phyloP scores from a whole-genome alignment of 37 sponge, comb jelly and placozoan species.

The Tethya wilhelma region DNA sequence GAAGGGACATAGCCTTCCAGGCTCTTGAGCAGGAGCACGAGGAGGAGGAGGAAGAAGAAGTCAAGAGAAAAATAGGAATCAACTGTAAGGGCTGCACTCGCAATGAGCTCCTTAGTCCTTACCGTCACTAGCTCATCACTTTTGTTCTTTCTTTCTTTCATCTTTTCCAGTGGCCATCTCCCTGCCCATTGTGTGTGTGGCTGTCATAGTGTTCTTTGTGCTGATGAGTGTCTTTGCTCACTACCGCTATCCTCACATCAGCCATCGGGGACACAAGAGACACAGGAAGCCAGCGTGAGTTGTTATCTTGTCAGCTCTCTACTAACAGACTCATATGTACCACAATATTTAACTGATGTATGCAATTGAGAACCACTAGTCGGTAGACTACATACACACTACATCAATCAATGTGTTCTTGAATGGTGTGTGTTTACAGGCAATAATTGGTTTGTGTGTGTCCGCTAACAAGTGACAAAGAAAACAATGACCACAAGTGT shows the following conservation, averaged over 20 bases:
- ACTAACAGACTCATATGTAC: too few species aligned
- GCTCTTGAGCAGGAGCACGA: constrained; percentile 22
- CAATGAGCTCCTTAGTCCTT: not conserved
- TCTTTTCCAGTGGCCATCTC: constrained; percentile 47
- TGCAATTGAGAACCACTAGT: too few species aligned
- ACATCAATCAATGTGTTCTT: too few species aligned
- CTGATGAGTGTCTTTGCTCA: constrained; percentile 68
- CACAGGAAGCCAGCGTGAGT: constrained; percentile 32
- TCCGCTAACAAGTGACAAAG: too few species aligned
- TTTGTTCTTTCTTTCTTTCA: not conserved
- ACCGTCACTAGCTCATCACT: not conserved
- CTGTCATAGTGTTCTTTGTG: constrained; percentile 46
- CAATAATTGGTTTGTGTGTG: too few species aligned
- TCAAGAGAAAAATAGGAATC: not conserved
- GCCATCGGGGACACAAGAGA: constrained; percentile 39
- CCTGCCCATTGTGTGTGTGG: constrained; percentile 60
- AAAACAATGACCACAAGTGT: too few species aligned
- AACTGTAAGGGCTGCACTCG: not conserved
- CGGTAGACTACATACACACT: too few species aligned
- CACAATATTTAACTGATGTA: too few species aligned
- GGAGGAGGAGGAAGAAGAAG: constrained; percentile 34
- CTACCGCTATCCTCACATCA: constrained; percentile 70
- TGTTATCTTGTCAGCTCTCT: constrained; percentile 1
- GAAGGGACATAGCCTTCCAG: not conserved
- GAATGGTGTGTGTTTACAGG: too few species aligned